Evolutionary conservation across 2,888 invertebrate species (phyloP).

Genomic region (Platypus cylindrus): DNA sequence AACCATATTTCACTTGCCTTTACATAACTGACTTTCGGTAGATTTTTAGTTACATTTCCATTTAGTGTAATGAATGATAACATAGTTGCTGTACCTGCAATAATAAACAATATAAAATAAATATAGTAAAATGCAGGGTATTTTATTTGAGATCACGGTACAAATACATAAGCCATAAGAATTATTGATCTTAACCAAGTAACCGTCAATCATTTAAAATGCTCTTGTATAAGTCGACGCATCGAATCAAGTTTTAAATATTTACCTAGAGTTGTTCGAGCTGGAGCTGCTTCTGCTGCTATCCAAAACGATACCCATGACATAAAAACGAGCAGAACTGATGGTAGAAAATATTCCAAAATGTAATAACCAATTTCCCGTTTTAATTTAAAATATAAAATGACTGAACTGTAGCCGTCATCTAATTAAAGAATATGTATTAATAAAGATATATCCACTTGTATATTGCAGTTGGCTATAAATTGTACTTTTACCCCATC

Average conservation of each 20-base stretch:
- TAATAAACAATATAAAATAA: conserved; percentile 1
- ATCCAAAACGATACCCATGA: conserved; percentile 88
- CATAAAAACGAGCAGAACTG: conserved; percentile 72
- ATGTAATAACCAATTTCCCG: conserved; percentile 77
- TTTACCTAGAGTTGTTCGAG: conserved; percentile 65
- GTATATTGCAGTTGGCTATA: background rate
- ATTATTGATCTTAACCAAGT: no score
- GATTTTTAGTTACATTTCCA: conserved; percentile 68
- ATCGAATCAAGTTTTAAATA: no score
- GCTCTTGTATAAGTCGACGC: no score
- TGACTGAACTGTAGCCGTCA: conserved; percentile 69
- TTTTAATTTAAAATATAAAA: conserved; percentile 64
- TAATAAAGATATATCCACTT: background rate
- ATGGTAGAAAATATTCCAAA: conserved; percentile 80
- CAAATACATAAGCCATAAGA: no score
- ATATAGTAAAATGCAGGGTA: no score
- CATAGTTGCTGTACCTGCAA: conserved; percentile 68
- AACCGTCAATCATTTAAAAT: no score
- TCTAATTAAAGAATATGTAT: conserved; percentile 40
- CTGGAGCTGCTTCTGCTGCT: conserved; percentile 74
- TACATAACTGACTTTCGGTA: conserved; percentile 81
- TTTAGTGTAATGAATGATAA: conserved; percentile 78
- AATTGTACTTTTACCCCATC: background rate
- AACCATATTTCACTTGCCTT: conserved; percentile 88
- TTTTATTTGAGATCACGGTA: no score